phyloP scores from a whole-genome alignment of 1,140 invertebrate species.

The Meloidogyne chitwoodi region DNA sequence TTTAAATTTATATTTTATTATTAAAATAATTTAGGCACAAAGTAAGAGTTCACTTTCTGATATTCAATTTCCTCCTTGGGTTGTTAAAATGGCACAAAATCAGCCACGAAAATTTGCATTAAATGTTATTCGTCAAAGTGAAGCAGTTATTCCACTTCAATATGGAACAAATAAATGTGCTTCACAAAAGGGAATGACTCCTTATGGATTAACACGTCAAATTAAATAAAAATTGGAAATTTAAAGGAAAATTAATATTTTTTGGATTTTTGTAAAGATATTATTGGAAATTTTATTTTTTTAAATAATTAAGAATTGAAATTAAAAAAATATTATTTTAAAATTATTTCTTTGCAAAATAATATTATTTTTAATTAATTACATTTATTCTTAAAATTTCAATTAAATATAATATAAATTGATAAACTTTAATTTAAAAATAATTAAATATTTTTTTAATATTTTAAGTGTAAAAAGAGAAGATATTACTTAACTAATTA shows the following conservation, averaged over 20 bases:
- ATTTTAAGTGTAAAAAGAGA: too few species aligned
- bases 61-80: constrained; percentile 63
- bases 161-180: constrained; percentile 64
- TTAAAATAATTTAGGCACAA: constrained; percentile 61
- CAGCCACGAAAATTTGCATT: constrained; percentile 64
- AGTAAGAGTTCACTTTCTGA: constrained; percentile 61
- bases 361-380: not conserved
- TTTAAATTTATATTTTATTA: not conserved
- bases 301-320: not conserved
- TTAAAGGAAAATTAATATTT: not conserved
- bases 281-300: too few species aligned
- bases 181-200: constrained; percentile 66
- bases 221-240: constrained; percentile 50
- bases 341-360: too few species aligned
- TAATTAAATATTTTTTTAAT: too few species aligned
- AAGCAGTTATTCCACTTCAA: constrained; percentile 63
- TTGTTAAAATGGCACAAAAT: constrained; percentile 65
- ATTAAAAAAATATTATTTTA: too few species aligned
- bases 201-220: constrained; percentile 65
- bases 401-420: too few species aligned
- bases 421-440: too few species aligned
- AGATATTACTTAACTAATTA: too few species aligned
- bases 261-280: not conserved
- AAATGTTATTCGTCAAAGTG: constrained; percentile 63
- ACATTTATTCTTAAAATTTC: too few species aligned